Evolutionary conservation across 2,888 invertebrate species (phyloP), one percentile per base, ranked within the genome.

Genomic region (Rotaria sp.): DNA sequence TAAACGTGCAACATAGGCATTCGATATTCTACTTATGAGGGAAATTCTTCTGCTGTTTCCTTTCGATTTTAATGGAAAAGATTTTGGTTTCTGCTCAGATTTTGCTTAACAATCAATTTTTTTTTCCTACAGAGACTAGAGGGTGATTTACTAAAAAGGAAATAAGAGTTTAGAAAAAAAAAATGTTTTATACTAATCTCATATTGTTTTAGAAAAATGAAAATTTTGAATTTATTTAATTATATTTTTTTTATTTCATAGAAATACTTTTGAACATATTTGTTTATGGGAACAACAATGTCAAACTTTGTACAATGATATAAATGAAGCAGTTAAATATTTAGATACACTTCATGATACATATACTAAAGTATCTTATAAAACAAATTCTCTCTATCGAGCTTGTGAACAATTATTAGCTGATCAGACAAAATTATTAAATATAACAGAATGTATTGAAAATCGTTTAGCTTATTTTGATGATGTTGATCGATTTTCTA

Each of bases 351-450:
- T 97, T 0, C 93, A 94, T 75, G 93, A 93, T 85, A 94, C 96
- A 89, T 96, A 96, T 90, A 93, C 94, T 85, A 93, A 94, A 90
- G 96, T 97, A 0, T 95, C 96, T 0, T 94, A 94, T 87, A 97
- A 96, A 92, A 97, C 97, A 0, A 96, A 95, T 90, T 95, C 96
- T 0, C 92, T 97, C 10, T 96, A 97, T 90, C 94, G 94, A 87
- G 95, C 95, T 88, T 97, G 97, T 90, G 96, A 97, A 89, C 95
- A 96, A 89, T 92, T 97, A 15, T 93, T 96, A 87, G 94, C 94
- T 3, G 96, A 97, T 90, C 96, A 93, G 92, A 93, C 94, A 85
- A 94, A 94, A 88, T 92, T 97, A 15, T 95, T 95, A 88, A 93
- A 93, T 88, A 94, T 95, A 87, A 95, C 95, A 88, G 94, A 94